Evolutionary conservation across 2,113 vertebrate genomes (phyloP).

Genomic region (Aegithalos caudatus): DNA sequence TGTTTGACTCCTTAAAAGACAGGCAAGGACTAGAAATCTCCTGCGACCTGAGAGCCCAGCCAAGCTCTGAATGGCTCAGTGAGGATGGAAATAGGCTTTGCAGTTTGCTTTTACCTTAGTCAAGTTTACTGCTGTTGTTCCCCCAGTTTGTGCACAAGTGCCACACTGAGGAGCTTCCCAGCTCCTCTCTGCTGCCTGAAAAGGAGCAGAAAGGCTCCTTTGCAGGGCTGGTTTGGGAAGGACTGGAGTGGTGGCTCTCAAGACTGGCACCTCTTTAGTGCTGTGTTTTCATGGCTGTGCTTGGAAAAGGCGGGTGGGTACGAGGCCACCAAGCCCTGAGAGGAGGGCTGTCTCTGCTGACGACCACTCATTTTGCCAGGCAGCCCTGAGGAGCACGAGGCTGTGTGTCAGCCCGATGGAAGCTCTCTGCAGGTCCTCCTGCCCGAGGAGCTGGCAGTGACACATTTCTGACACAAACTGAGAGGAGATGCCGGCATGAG

Average conservation of each 20-base stretch:
- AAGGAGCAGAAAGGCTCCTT: background rate
- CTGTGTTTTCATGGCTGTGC: background rate
- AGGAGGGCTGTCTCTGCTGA: background rate
- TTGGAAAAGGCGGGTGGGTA: background rate
- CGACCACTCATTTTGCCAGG: slow-evolving; percentile 4
- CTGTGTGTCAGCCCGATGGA: background rate
- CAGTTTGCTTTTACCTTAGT: background rate
- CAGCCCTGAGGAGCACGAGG: background rate
- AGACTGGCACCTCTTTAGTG: background rate
- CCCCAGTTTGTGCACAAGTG: background rate
- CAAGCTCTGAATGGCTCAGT: background rate
- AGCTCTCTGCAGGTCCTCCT: slow-evolving; percentile 19
- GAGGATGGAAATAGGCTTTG: background rate
- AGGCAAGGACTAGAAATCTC: background rate
- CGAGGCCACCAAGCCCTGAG: background rate
- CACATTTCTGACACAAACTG: slow-evolving; percentile 28
- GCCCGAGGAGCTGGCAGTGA: slow-evolving; percentile 5
- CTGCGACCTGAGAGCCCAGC: background rate
- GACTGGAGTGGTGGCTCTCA: background rate
- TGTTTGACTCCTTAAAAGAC: background rate
- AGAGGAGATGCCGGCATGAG: background rate
- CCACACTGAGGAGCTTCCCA: background rate
- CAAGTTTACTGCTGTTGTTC: background rate
- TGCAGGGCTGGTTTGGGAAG: background rate
- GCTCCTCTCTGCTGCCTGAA: background rate